Evolutionary conservation across 2,797 vertebrate species (phyloP).

Genomic region (Platalea minor): DNA sequence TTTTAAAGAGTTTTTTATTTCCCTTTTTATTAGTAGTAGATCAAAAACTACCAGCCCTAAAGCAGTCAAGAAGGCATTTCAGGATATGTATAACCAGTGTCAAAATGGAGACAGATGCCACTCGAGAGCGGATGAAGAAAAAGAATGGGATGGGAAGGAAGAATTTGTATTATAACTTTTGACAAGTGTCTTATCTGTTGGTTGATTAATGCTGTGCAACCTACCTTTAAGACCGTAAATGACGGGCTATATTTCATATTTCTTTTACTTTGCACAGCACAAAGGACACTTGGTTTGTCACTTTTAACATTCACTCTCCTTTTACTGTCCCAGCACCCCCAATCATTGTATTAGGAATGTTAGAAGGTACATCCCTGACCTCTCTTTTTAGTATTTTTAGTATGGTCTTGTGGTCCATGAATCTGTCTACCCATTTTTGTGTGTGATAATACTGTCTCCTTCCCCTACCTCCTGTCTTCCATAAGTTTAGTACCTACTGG

Average conservation of each 20-base stretch:
- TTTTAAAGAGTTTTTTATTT: background rate
- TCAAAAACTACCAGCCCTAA: background rate
- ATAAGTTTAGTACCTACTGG: background rate
- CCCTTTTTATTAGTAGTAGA: background rate
- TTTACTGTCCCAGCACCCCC: accelerated
- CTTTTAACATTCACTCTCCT: background rate
- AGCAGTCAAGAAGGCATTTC: background rate
- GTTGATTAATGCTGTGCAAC: background rate
- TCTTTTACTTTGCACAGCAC: background rate
- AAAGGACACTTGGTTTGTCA: background rate
- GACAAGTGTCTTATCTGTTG: background rate
- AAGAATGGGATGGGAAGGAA: background rate
- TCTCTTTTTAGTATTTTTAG: background rate
- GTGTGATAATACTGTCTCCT: background rate
- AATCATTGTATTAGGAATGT: background rate
- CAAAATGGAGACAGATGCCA: background rate
- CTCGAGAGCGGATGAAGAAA: background rate
- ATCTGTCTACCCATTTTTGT: background rate
- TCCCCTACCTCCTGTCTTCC: background rate
- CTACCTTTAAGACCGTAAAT: background rate
- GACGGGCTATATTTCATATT: background rate
- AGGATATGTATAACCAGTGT: background rate
- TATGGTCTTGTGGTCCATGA: background rate
- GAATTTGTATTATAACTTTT: background rate
- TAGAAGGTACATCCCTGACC: background rate